phyloP scores from a whole-genome alignment of 2,797 vertebrate species.

The Calcarius lapponicus region DNA sequence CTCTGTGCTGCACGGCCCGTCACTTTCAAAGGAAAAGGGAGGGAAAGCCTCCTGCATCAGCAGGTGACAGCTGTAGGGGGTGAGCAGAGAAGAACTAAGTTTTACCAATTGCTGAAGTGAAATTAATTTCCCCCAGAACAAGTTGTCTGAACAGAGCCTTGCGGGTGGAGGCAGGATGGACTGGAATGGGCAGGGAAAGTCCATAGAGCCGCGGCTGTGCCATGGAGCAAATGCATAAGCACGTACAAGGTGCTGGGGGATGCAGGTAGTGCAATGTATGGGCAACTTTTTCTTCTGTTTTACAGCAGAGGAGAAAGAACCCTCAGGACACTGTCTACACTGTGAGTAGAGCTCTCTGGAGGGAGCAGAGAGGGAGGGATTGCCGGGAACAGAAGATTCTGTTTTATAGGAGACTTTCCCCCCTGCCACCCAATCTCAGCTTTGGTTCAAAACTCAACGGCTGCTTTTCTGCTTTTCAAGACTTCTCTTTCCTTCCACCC shows the following conservation, averaged over 20 bases:
- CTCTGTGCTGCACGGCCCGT: background rate
- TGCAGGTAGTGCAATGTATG: background rate
- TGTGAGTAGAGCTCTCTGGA: conserved; percentile 62
- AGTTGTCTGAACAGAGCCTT: background rate
- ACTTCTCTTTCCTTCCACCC: background rate
- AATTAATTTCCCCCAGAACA: background rate
- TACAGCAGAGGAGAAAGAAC: conserved; percentile 71
- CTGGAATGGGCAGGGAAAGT: fast-evolving
- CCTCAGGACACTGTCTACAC: conserved; percentile 74
- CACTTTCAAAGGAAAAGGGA: background rate
- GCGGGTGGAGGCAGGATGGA: background rate
- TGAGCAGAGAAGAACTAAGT: background rate
- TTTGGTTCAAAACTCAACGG: background rate
- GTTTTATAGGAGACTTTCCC: background rate
- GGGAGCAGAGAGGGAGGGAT: background rate
- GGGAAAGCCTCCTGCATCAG: background rate
- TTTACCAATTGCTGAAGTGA: background rate
- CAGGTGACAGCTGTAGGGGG: background rate
- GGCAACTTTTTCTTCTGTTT: background rate
- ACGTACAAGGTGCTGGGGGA: background rate
- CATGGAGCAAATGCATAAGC: background rate
- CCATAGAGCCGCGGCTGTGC: fast-evolving
- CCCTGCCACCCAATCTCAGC: background rate
- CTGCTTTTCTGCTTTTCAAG: conserved; percentile 1
- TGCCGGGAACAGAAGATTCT: background rate